Conservation (phyloP, 2,888 invertebrate genomes). For the Drymonia ruficornis region DNA sequence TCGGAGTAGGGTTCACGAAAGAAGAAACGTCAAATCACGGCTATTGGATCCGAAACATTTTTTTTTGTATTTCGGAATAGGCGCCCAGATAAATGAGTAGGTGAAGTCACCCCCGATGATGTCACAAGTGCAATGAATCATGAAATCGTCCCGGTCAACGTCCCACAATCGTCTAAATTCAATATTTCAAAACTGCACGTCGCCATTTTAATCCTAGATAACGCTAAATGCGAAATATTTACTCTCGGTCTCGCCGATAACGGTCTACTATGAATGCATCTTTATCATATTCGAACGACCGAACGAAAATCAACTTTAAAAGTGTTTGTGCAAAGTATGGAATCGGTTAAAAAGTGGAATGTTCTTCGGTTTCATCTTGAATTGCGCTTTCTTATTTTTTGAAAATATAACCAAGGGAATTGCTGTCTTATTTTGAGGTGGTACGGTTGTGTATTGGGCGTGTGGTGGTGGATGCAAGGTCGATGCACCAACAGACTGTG, state of each 20-base stretch:
- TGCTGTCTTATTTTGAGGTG: conserved; percentile 50
- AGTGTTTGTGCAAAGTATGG: conserved; percentile 47
- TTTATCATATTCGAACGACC: conserved; percentile 58
- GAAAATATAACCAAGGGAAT: conserved; percentile 45
- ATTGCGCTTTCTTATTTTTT: conserved; percentile 82
- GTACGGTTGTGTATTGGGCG: conserved; percentile 46
- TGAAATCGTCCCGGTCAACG: conserved; percentile 40
- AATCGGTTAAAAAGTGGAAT: conserved; percentile 44
- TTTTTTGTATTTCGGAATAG: no score
- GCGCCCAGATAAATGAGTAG: not conserved
- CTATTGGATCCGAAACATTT: no score
- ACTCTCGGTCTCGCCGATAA: conserved; percentile 74
- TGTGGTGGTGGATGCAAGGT: conserved; percentile 69
- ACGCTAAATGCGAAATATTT: conserved; percentile 78
- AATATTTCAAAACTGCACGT: conserved; percentile 68
- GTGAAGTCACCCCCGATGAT: not conserved
- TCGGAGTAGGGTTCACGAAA: no score
- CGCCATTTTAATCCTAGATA: conserved; percentile 73
- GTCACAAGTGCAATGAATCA: conserved; percentile 26
- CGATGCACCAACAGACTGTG: conserved; percentile 78
- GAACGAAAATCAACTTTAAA: conserved; percentile 31
- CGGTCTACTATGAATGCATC: conserved; percentile 74
- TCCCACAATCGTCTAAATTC: conserved; percentile 67
- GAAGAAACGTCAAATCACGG: no score
- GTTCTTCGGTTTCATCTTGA: conserved; percentile 82